Evolutionary conservation across 2,113 vertebrate species (phyloP), one percentile per base, ranked within the genome.

Genomic region (Limnothrissa miodon): DNA sequence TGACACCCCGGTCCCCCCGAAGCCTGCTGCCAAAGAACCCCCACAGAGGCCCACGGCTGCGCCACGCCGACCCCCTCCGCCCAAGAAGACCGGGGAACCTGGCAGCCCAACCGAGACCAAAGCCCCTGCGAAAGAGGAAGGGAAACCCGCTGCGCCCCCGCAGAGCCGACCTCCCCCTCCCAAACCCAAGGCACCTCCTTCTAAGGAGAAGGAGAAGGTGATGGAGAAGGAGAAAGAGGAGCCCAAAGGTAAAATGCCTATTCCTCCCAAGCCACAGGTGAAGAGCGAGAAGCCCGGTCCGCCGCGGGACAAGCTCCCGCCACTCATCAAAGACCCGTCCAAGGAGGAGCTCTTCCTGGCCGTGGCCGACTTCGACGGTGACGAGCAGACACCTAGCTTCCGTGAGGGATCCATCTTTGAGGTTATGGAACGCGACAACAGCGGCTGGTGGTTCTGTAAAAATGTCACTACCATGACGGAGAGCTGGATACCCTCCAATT

Each of bases 401-500:
- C 97, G 97, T 90, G 96, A 98, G 88, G 98, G 98, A 36, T 96
- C 97, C 0, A 92, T 98, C 86, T 99, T 99, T 45, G 96, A 99
- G 89, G 98, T 99, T 81, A 90, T 96, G 0, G 98, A 99, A 81
- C 98, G 95, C 91, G 98, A 94, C 88, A 95, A 91, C 94, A 98
- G 93, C 0, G 98, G 98, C 84, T 99, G 98, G 98, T 98, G 98
- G 98, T 98, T 99, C 92, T 99, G 98, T 94, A 99, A 96, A 91
- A 96, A 96, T 7, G 90, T 97, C 53, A 92, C 0, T 96, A 95
- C 44, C 95, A 92, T 93, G 83, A 95, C 94, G 90, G 98, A 99
- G 95, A 96, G 97, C 95, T 99, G 98, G 98, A 97, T 99, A 92
- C 98, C 98, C 92, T 99, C 98, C 83, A 99, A 98, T 89, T 99